Evolutionary conservation across 2,888 invertebrate genomes (phyloP).

Genomic region (Pherbina coryleti): DNA sequence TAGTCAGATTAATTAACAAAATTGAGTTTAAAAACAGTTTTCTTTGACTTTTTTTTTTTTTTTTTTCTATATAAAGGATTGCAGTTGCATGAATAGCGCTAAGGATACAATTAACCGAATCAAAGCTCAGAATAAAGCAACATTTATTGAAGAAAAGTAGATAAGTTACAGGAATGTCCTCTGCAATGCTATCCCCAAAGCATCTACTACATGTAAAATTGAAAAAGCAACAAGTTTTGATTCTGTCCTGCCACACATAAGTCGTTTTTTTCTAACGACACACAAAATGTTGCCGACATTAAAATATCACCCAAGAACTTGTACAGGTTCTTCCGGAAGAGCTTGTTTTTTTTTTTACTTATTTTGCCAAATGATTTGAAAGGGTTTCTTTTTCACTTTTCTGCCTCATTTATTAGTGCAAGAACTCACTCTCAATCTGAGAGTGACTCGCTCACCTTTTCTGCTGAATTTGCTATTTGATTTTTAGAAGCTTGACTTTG

Average conservation of each 20-base stretch:
- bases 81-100: neutral
- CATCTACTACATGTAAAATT: neutral
- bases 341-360: neutral
- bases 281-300: neutral
- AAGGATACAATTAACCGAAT: neutral
- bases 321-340: neutral
- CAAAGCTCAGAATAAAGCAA: neutral
- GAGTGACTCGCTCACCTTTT: neutral
- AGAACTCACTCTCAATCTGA: too few relatives aligned
- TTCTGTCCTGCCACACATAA: neutral
- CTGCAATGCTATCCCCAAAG: neutral
- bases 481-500: neutral
- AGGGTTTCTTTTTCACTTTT: neutral
- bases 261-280: neutral
- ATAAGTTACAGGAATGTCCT: neutral
- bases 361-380: neutral
- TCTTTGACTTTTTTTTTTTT: neutral
- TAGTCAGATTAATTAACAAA: constrained; percentile 62
- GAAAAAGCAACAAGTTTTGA: neutral
- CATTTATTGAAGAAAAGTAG: neutral
- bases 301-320: neutral
- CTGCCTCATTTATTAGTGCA: neutral
- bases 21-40: constrained; percentile 49
- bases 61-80: neutral
- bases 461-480: neutral